A percentile compares a stretch with the other conserved stretches of the same genome.
phyloP scores from a whole-genome alignment of 2,888 invertebrate species.

The Candidula unifasciata region DNA sequence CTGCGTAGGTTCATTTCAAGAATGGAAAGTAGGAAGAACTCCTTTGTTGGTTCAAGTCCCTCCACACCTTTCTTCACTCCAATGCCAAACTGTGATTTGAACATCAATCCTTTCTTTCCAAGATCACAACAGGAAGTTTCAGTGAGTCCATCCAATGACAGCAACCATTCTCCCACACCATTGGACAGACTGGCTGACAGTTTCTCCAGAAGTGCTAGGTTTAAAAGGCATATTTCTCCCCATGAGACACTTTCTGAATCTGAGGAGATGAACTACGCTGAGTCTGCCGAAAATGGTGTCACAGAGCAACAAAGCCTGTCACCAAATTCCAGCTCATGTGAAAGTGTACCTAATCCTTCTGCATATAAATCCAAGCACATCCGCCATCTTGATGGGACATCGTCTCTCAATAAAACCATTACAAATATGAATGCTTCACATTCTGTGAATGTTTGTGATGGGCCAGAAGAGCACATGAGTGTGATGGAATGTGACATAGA shows the following conservation, averaged over 20 bases:
- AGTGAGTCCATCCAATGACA: constrained; percentile 30
- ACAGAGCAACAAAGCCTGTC: not conserved
- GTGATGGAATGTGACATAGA: not conserved
- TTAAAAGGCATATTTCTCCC: constrained; percentile 15
- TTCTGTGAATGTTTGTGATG: constrained; percentile 8
- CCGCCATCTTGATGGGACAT: not conserved
- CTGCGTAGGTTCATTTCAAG: constrained; percentile 45
- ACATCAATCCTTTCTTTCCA: constrained; percentile 28
- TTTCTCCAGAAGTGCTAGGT: not conserved
- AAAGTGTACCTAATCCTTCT: constrained; percentile 29
- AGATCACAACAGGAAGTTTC: constrained; percentile 14
- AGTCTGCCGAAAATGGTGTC: not conserved
- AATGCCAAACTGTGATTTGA: not conserved
- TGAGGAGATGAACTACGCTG: not conserved
- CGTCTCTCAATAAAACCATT: not conserved
- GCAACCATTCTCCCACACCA: not conserved
- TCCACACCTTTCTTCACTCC: constrained; percentile 49
- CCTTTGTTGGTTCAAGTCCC: constrained; percentile 53
- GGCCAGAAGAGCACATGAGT: not conserved
- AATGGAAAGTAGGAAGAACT: constrained; percentile 58
- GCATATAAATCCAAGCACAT: constrained; percentile 1
- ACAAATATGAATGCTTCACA: not conserved
- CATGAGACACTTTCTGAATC: constrained; percentile 16
- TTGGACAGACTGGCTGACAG: constrained; percentile 7
- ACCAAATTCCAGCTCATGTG: constrained; percentile 7